Base-by-base conservation (phyloP, 2,797 vertebrate species). In the Pterois miles region DNA sequence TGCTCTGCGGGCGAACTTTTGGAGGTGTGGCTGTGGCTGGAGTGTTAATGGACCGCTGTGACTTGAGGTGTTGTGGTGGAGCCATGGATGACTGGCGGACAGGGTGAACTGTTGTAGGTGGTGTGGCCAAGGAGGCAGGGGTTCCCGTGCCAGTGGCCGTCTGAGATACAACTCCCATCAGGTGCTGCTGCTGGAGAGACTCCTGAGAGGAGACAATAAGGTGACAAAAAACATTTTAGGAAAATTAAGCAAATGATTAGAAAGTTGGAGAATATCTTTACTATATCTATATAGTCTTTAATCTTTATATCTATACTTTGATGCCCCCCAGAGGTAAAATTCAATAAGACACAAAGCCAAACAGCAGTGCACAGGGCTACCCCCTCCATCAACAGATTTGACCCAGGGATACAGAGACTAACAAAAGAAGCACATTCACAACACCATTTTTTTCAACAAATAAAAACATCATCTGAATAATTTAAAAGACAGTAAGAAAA, bases 1-100 rank as follows among this genome's bases (percentile, higher is more conserved):
- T 96, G 29, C 98, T 98, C 89, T 97, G 97, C 0, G 97, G 98
- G n/a, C 97, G 96, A 16, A 88, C 90, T 75, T 92, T 95, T 0
- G 95, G 95, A 18, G 95, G 95, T 1, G 95, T 95, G 83, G 93
- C 93, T 8, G 94, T 94, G 68, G 89, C 92, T 10, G 97, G 94
- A 0, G 94, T 94, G 78, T 97, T 97, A 76, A 98, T 95, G 4
- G 97, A 97, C 79, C 97, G 93, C 75, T 96, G 95, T 23, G 95
- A 95, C 85, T 95, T 96, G 20, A 96, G 94, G 62, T 96, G 96
- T 71, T 96, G 96, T 4, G 94, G 82, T 0, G 95, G 93, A 74
- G 87, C 95, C 62, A 88, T 92, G 38, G 95, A 95, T 36, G 94
- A 74, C 82, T 96, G 95, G 22, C 95, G 95, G 71, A 88, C 69